Percentiles rank a stretch among this genome's conserved stretches.
These are phyloP conservation scores for Plectropomus leopardus DNA, from an alignment of 2,113 vertebrate genomes.

Conservation along the genomic window DNA sequence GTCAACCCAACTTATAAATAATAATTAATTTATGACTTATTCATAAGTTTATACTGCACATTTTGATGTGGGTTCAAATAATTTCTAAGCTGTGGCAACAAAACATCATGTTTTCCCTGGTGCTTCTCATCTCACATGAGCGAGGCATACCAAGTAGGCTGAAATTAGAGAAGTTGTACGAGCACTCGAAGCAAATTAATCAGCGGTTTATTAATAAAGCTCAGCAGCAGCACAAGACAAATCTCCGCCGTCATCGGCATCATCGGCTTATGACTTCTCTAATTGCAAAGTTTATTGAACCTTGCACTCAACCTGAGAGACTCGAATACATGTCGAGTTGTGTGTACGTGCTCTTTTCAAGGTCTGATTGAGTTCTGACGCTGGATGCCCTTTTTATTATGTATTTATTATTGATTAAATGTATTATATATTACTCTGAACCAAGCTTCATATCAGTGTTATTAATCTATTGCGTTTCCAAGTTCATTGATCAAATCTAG, in stretches of 20 bases:
- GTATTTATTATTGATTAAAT: constrained; percentile 1
- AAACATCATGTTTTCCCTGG: constrained; percentile 5
- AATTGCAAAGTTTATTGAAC: constrained; percentile 44
- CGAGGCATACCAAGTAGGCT: constrained; percentile 26
- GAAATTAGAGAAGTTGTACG: constrained; percentile 14
- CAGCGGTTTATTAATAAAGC: constrained; percentile 51
- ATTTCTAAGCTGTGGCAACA: not conserved
- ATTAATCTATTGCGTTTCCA: not conserved
- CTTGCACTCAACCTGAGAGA: constrained; percentile 9
- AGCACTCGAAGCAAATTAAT: constrained; percentile 27
- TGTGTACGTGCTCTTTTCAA: not conserved
- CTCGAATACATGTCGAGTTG: not conserved
- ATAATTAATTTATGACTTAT: not conserved
- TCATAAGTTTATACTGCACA: not conserved
- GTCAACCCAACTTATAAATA: not conserved
- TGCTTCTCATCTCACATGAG: not conserved
- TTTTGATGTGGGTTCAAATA: not conserved
- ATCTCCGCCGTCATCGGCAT: constrained; percentile 32
- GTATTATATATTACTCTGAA: not conserved
- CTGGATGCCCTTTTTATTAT: not conserved
- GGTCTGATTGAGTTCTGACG: not conserved
- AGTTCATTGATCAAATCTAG: not conserved
- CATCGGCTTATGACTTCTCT: constrained; percentile 33
- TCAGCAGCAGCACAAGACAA: constrained; percentile 24
- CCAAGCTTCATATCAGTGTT: not conserved